Percentiles rank a stretch among this genome's conserved stretches.
Conservation (phyloP, 2,797 vertebrate species). For the Sphenopsis melanotis region DNA sequence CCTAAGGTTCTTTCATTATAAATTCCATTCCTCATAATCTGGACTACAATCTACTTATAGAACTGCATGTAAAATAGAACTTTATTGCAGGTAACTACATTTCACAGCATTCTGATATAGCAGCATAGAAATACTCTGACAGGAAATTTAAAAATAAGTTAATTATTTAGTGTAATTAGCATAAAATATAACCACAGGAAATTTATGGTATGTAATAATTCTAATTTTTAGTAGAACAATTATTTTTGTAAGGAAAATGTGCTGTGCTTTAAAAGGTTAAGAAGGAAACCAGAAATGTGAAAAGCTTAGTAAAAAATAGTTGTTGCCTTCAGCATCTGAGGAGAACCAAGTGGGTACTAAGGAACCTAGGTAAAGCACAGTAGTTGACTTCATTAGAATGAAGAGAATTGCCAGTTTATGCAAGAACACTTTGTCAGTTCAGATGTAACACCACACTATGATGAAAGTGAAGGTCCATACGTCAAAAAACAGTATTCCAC, state of each 20-base stretch:
- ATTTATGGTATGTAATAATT: not conserved
- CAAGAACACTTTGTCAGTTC: not conserved
- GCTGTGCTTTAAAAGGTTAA: not conserved
- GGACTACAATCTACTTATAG: not conserved
- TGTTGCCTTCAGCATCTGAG: not conserved
- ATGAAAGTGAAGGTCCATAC: not conserved
- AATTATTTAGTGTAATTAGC: not conserved
- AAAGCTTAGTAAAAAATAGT: not conserved
- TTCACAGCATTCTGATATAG: not conserved
- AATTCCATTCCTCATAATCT: not conserved
- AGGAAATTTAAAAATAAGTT: not conserved
- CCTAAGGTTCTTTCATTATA: not conserved
- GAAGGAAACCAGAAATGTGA: not conserved
- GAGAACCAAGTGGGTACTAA: not conserved
- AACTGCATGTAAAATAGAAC: not conserved
- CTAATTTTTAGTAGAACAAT: not conserved
- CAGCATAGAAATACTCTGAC: not conserved
- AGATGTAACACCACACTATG: not conserved
- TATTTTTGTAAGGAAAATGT: not conserved
- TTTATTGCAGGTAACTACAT: not conserved
- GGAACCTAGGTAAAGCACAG: not conserved
- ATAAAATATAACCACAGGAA: not conserved
- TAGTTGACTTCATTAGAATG: not conserved
- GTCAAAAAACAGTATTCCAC: not conserved
- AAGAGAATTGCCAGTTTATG: not conserved